Percentiles rank a stretch among this genome's conserved stretches.
Evolutionary conservation across 1,140 invertebrate species (phyloP).

Genomic region (Lepidotrigona ventralis): DNA sequence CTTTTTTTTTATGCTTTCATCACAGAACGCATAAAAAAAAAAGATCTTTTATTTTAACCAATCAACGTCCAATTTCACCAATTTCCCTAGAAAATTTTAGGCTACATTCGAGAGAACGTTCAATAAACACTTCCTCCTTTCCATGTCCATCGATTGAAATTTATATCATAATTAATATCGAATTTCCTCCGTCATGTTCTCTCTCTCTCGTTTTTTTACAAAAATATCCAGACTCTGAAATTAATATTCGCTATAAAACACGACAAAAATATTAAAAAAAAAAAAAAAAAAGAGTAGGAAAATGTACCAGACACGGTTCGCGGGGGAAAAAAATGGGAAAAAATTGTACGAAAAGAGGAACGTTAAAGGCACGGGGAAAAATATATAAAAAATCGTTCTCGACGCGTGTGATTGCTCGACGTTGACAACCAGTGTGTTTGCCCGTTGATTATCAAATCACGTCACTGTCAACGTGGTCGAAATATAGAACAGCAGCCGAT

Average conservation of each 20-base stretch:
- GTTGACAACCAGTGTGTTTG: neutral
- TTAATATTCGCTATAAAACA: neutral
- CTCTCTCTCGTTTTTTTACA: neutral
- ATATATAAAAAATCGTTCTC: neutral
- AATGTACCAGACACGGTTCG: neutral
- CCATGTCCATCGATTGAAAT: neutral
- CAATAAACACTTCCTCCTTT: neutral
- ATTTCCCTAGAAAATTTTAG: neutral
- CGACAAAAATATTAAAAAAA: neutral
- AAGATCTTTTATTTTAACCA: neutral
- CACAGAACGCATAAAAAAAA: neutral
- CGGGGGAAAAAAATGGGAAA: neutral
- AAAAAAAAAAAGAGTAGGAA: neutral
- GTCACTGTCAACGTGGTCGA: conserved; percentile 1
- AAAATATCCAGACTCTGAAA: neutral
- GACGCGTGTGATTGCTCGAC: neutral
- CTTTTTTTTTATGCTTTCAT: neutral
- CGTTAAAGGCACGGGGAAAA: neutral
- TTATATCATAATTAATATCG: conserved; percentile 15
- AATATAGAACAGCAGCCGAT: conserved; percentile 8
- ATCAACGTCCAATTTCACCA: neutral
- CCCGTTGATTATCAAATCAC: conserved; percentile 15
- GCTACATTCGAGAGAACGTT: neutral
- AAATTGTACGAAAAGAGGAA: neutral
- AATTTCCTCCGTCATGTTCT: no score